Percentiles rank a stretch among this genome's conserved stretches.
phyloP scores from a whole-genome alignment of 2,888 invertebrate species.

The Tenthredo livida region DNA sequence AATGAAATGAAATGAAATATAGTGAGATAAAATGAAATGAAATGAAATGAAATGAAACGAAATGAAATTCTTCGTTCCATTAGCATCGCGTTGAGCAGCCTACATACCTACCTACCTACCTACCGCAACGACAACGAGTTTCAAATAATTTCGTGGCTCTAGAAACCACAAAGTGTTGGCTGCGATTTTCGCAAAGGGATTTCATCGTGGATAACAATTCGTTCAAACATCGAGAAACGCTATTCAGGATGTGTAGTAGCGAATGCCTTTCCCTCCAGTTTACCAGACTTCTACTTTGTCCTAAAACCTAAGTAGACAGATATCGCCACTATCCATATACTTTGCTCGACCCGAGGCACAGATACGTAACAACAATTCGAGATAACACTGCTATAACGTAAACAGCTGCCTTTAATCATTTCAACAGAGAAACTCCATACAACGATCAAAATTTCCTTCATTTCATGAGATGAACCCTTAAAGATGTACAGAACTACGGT shows the following conservation, averaged over 20 bases:
- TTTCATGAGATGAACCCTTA: too few species aligned
- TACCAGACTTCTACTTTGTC: not conserved
- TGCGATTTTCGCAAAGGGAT: not conserved
- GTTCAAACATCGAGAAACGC: not conserved
- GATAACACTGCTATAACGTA: not conserved
- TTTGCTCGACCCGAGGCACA: not conserved
- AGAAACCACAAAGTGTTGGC: not conserved
- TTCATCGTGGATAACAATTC: not conserved
- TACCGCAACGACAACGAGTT: conserved; percentile 10
- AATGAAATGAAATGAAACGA: conserved; percentile 43
- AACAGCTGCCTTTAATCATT: not conserved
- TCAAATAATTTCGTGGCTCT: conserved; percentile 35
- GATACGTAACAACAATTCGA: not conserved
- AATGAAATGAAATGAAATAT: conserved; percentile 16
- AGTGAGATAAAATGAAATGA: conserved; percentile 3
- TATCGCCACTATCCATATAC: not conserved
- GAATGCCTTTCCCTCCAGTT: not conserved
- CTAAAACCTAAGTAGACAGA: too few species aligned
- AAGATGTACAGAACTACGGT: not conserved
- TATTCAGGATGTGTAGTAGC: not conserved
- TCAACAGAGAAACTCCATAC: not conserved
- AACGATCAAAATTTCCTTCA: not conserved
- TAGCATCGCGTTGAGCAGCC: not conserved
- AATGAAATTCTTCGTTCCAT: conserved; percentile 40
- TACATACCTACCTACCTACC: not conserved